These are phyloP conservation scores for Spinibarbus caldwelli DNA, from an alignment of 2,797 vertebrate species.

Conservation along the genomic window DNA sequence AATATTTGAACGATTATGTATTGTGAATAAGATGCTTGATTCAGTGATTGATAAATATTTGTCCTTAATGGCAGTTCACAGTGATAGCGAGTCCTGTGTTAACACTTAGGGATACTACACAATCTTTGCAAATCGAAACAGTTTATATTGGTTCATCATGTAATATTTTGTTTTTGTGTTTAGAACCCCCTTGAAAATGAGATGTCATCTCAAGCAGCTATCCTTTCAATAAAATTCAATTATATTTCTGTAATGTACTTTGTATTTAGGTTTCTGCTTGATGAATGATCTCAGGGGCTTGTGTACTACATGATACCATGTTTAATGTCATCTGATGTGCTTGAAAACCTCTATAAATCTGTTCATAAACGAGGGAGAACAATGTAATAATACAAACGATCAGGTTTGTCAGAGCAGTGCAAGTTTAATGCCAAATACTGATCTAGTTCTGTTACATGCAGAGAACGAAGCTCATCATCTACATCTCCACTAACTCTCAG, in stretches of 20 bases:
- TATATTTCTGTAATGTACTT: background rate
- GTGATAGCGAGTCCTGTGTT: too few relatives aligned
- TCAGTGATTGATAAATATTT: too few relatives aligned
- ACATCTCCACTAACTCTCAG: background rate
- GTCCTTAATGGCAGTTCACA: too few relatives aligned
- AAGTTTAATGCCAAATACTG: background rate
- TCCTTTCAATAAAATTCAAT: too few relatives aligned
- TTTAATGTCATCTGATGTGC: background rate
- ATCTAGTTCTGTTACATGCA: constrained; percentile 18
- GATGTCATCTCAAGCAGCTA: too few relatives aligned
- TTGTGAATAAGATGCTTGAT: background rate
- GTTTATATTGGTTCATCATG: background rate
- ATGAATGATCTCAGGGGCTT: background rate
- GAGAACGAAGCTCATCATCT: background rate
- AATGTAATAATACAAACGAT: background rate
- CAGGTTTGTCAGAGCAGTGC: background rate
- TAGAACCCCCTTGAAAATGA: too few relatives aligned
- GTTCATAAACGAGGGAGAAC: background rate
- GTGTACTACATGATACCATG: background rate
- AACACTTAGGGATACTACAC: too few relatives aligned
- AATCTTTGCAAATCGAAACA: background rate
- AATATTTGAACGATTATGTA: too few relatives aligned
- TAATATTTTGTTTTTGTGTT: background rate
- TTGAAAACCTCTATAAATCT: too few relatives aligned
- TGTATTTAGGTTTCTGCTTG: background rate